Conservation (phyloP, 2,797 vertebrate genomes). For the Phataginus tricuspis region DNA sequence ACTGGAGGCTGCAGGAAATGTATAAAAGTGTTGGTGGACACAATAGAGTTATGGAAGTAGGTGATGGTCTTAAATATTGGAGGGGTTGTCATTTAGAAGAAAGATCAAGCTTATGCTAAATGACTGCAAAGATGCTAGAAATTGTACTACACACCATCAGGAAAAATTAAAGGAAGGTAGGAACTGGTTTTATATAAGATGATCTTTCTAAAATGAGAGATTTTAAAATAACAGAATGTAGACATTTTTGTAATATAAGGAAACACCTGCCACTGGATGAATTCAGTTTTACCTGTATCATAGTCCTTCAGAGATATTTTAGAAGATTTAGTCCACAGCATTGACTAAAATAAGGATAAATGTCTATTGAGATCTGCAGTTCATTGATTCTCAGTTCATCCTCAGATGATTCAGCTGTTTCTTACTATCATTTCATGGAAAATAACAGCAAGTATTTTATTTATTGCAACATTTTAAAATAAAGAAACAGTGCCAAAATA, state of each 20-base stretch:
- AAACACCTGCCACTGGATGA: background rate
- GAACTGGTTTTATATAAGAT: background rate
- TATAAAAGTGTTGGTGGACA: background rate
- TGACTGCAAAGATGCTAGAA: background rate
- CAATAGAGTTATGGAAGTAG: background rate
- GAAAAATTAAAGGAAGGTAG: background rate
- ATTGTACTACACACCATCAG: background rate
- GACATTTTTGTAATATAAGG: background rate
- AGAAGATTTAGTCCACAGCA: background rate
- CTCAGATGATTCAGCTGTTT: background rate
- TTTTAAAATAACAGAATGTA: background rate
- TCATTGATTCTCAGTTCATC: background rate
- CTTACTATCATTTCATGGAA: background rate
- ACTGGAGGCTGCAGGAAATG: background rate
- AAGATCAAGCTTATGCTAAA: background rate
- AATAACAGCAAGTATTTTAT: conserved; percentile 27
- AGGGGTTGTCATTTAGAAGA: background rate
- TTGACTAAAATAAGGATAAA: background rate
- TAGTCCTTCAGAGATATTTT: background rate
- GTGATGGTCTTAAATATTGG: background rate
- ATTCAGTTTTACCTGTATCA: background rate
- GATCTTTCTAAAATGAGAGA: background rate
- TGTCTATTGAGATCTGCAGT: too few relatives aligned
- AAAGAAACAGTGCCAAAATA: conserved; percentile 23
- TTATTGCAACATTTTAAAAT: conserved; percentile 37